Evolutionary conservation across 2,888 invertebrate genomes (phyloP).

Genomic region (Dioctria rufipes): DNA sequence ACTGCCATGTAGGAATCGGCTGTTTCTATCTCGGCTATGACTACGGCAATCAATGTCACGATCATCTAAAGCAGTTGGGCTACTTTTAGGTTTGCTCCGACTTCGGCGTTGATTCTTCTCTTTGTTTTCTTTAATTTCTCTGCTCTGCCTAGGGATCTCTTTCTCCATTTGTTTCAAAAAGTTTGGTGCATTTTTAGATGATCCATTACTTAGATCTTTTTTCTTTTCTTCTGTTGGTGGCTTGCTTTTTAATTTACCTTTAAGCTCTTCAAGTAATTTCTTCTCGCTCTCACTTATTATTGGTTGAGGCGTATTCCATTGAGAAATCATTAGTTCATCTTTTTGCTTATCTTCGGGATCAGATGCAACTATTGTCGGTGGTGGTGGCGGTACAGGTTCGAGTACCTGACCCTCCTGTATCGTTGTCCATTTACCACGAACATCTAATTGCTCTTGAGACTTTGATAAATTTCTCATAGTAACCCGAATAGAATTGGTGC

Average conservation of each 20-base stretch:
- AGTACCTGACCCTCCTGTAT: constrained; percentile 70
- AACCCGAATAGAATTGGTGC: constrained; percentile 77
- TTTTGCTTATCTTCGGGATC: constrained; percentile 65
- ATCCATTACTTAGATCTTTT: constrained; percentile 47
- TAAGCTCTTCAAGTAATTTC: constrained; percentile 73
- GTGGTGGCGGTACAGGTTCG: constrained; percentile 49
- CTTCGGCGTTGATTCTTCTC: constrained; percentile 67
- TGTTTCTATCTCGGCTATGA: neutral
- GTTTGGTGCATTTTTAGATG: constrained; percentile 60
- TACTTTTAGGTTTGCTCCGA: constrained; percentile 65
- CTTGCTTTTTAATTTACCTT: constrained; percentile 69
- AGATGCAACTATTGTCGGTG: constrained; percentile 61
- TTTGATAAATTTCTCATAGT: constrained; percentile 77
- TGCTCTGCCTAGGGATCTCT: constrained; percentile 65
- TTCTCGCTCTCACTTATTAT: constrained; percentile 75
- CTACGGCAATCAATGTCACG: constrained; percentile 41
- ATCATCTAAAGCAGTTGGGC: constrained; percentile 62
- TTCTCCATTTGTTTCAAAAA: constrained; percentile 64
- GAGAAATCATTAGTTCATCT: constrained; percentile 74
- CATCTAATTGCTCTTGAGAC: constrained; percentile 68
- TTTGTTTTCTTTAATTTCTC: constrained; percentile 61
- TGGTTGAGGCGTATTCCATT: constrained; percentile 75
- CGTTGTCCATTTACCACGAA: constrained; percentile 70
- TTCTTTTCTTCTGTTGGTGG: constrained; percentile 61
- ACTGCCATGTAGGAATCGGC: constrained; percentile 47